phyloP scores from a whole-genome alignment of 2,113 vertebrate genomes.

The Dromaius novaehollandiae region DNA sequence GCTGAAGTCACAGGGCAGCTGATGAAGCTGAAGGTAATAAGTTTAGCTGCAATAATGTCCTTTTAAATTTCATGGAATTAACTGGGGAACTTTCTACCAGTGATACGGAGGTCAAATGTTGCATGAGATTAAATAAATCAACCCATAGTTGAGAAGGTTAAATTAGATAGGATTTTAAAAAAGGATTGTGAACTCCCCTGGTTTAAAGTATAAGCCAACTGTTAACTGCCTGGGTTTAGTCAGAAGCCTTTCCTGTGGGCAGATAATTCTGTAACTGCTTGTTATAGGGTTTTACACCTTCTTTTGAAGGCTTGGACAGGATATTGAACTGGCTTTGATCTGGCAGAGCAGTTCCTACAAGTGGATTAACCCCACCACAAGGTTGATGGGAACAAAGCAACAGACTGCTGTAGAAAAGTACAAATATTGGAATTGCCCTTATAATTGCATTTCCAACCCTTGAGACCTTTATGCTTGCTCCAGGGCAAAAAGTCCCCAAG shows the following conservation, averaged over 20 bases:
- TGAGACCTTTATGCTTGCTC: not conserved
- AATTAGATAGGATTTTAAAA: constrained; percentile 50
- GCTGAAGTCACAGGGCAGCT: not conserved
- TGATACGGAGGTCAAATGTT: constrained; percentile 4
- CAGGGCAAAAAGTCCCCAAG: not conserved
- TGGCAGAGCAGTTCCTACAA: constrained; percentile 13
- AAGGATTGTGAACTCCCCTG: constrained; percentile 19
- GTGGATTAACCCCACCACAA: not conserved
- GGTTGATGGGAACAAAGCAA: constrained; percentile 16
- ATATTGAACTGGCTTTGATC: constrained; percentile 54
- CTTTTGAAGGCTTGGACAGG: constrained; percentile 33
- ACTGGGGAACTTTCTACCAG: not conserved
- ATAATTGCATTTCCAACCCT: not conserved
- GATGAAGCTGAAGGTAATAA: not conserved
- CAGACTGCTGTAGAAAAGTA: not conserved
- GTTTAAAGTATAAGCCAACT: constrained; percentile 41
- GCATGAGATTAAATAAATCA: constrained; percentile 39
- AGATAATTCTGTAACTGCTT: constrained; percentile 35
- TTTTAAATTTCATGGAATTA: not conserved
- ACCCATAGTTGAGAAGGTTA: constrained; percentile 52
- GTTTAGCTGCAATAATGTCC: not conserved
- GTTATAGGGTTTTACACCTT: constrained; percentile 33
- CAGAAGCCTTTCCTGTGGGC: constrained; percentile 39
- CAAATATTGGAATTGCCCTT: not conserved
- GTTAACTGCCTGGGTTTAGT: constrained; percentile 53